These are phyloP conservation scores for Lysiphlebus fabarum DNA, from an alignment of 1,140 invertebrate genomes.

Conservation along the genomic window DNA sequence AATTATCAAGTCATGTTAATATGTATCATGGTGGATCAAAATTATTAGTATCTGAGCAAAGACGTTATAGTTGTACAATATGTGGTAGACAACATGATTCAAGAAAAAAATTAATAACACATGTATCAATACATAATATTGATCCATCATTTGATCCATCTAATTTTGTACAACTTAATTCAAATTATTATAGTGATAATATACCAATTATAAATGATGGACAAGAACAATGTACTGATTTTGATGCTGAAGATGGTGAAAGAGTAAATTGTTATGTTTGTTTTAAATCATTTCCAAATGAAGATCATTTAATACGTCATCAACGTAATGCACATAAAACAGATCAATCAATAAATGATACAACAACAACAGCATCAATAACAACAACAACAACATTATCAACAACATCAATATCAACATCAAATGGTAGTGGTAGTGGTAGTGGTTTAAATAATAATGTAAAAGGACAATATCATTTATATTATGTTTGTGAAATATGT, in stretches of 20 bases:
- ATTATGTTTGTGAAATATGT: slow-evolving; percentile 58
- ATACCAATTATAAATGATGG: slow-evolving; percentile 39
- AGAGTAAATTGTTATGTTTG: slow-evolving; percentile 53
- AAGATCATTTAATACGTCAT: slow-evolving; percentile 55
- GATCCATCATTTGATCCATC: slow-evolving; percentile 55
- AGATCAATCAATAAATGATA: slow-evolving; percentile 34
- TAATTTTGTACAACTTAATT: slow-evolving; percentile 56
- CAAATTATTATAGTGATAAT: slow-evolving; percentile 47
- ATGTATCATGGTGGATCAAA: slow-evolving; percentile 52
- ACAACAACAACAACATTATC: too few species aligned
- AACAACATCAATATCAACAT: slow-evolving; percentile 21
- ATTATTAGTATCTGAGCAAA: slow-evolving; percentile 45
- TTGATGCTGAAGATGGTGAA: slow-evolving; percentile 45
- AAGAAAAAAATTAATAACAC: slow-evolving; percentile 58
- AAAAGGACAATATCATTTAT: slow-evolving; percentile 51
- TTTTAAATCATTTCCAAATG: slow-evolving; percentile 54
- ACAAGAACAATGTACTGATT: slow-evolving; percentile 40
- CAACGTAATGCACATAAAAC: slow-evolving; percentile 53
- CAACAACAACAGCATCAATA: too few species aligned
- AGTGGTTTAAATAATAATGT: too few species aligned
- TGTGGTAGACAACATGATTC: slow-evolving; percentile 62
- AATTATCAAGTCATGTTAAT: slow-evolving; percentile 56
- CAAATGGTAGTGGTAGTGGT: slow-evolving; percentile 29
- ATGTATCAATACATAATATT: slow-evolving; percentile 59
- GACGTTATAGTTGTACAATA: slow-evolving; percentile 56